A percentile compares a stretch with the other conserved stretches of the same genome.
Conservation (phyloP, 2,888 invertebrate species). For the Gandaritis pyraliata region DNA sequence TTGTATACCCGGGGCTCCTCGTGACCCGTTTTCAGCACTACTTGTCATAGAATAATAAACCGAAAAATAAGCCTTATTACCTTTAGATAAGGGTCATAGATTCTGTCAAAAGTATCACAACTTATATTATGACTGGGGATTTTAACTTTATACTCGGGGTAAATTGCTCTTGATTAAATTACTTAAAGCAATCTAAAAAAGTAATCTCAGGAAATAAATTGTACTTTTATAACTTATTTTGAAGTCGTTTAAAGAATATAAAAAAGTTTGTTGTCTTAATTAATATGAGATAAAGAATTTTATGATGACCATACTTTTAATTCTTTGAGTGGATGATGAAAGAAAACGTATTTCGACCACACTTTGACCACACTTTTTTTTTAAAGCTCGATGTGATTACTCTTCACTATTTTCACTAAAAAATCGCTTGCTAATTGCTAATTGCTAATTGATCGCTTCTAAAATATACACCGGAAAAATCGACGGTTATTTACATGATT, state of each 20-base stretch:
- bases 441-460: too few species aligned
- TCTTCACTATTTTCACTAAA: too few species aligned
- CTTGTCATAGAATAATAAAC: background rate
- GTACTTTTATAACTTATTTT: conserved; percentile 22
- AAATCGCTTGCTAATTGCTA: too few species aligned
- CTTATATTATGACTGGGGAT: conserved; percentile 34
- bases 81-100: background rate
- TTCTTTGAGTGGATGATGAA: too few species aligned
- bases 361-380: too few species aligned
- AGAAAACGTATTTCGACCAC: too few species aligned
- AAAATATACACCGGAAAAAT: too few species aligned
- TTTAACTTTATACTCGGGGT: conserved; percentile 45
- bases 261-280: conserved; percentile 11
- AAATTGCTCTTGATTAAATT: conserved; percentile 46
- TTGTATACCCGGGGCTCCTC: conserved; percentile 43
- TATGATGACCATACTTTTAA: background rate
- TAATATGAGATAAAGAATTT: background rate
- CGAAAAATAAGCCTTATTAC: background rate
- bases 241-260: conserved; percentile 8
- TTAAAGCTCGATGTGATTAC: too few species aligned
- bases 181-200: conserved; percentile 45
- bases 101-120: conserved; percentile 23
- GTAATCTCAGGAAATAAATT: conserved; percentile 19
- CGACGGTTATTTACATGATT: too few species aligned
- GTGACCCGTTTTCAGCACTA: background rate